Conservation (phyloP, 1,140 invertebrate species). For the Halesus radiatus region DNA sequence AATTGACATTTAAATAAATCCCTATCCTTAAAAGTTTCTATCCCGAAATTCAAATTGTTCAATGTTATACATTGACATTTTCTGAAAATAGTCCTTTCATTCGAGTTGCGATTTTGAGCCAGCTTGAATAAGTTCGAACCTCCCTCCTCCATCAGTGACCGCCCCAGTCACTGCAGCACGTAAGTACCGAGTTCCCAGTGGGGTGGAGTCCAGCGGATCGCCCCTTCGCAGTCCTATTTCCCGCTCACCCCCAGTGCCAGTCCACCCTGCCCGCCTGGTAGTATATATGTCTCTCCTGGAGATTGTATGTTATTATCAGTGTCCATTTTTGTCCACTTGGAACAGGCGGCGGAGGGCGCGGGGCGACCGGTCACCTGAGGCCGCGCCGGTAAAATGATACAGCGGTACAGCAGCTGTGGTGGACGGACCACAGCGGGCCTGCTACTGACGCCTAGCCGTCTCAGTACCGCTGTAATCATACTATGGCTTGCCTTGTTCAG, state of each 20-base stretch:
- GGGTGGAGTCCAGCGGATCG: neutral
- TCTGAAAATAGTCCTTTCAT: no score
- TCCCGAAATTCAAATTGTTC: no score
- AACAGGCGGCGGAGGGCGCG: constrained; percentile 50
- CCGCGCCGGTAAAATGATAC: constrained; percentile 57
- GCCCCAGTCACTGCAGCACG: neutral
- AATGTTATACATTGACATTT: no score
- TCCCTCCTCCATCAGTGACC: neutral
- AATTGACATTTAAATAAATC: no score
- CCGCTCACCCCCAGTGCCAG: neutral
- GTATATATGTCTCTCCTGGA: constrained; percentile 47
- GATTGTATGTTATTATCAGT: constrained; percentile 56
- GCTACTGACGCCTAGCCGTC: constrained; percentile 44
- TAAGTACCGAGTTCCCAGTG: neutral
- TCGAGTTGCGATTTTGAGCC: no score
- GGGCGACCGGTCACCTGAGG: constrained; percentile 53
- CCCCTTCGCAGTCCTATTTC: neutral
- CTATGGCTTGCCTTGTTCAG: constrained; percentile 52
- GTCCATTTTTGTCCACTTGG: constrained; percentile 56
- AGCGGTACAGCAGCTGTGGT: constrained; percentile 56
- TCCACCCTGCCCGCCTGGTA: constrained; percentile 2
- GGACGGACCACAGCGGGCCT: constrained; percentile 48
- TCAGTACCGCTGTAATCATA: constrained; percentile 54
- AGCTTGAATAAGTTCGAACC: neutral
- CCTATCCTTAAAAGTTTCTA: no score